Percentiles rank a stretch among this genome's conserved stretches.
Evolutionary conservation across 2,888 invertebrate species (phyloP).

Genomic region (Campoplex capitator): DNA sequence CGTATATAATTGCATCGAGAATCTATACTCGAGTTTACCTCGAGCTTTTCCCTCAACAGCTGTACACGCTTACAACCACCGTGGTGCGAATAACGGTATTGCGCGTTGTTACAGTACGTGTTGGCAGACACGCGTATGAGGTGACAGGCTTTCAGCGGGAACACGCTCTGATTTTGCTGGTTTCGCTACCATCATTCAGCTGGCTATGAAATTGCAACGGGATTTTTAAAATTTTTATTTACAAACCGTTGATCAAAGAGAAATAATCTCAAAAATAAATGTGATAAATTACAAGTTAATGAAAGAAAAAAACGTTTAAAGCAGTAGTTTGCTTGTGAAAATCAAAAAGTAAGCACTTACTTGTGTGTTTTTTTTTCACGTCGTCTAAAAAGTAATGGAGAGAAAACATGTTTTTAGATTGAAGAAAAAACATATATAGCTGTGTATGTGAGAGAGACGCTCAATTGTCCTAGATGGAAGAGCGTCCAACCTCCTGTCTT

Average conservation of each 20-base stretch:
- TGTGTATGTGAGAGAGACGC: background rate
- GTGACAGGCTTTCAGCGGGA: background rate
- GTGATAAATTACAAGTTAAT: background rate
- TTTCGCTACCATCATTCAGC: background rate
- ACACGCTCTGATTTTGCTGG: background rate
- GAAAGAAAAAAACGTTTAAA: background rate
- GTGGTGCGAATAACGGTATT: conserved; percentile 52
- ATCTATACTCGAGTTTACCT: conserved; percentile 29
- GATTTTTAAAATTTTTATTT: too few species aligned
- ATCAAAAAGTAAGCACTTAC: too few species aligned
- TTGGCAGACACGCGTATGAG: background rate
- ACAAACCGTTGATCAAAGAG: too few species aligned
- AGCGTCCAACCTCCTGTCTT: conserved; percentile 75
- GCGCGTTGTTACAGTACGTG: background rate
- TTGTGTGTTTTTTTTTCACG: background rate
- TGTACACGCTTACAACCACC: background rate
- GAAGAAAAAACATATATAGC: background rate
- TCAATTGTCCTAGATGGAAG: conserved; percentile 58
- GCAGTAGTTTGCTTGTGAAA: background rate
- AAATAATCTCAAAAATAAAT: too few species aligned
- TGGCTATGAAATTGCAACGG: background rate
- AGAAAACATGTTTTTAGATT: background rate
- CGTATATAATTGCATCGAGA: conserved; percentile 79
- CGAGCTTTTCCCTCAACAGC: conserved; percentile 23
- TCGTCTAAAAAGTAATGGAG: background rate